Evolutionary conservation across 2,797 vertebrate genomes (phyloP).

Genomic region (Propithecus deckenii): DNA sequence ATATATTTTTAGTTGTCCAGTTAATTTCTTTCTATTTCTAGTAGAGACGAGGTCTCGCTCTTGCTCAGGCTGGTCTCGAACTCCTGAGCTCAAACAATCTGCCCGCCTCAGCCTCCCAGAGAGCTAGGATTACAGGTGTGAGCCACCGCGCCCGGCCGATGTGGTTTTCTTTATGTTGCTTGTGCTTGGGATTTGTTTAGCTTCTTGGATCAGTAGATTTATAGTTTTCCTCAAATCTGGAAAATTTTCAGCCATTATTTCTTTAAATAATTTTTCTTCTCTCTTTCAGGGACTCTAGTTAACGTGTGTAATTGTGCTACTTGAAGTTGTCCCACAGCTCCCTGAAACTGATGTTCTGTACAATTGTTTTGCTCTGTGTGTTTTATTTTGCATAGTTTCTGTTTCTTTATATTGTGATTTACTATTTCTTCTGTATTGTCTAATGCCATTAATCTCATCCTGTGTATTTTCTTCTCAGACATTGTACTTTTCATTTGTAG

Average conservation of each 20-base stretch:
- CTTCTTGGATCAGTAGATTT: not conserved
- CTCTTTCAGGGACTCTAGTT: not conserved
- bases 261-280: not conserved
- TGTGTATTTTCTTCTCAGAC: slow-evolving; percentile 9
- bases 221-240: slow-evolving; percentile 4
- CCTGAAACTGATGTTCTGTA: not conserved
- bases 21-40: too few relatives aligned
- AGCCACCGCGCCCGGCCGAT: not conserved
- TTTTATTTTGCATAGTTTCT: slow-evolving; percentile 11
- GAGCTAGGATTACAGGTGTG: too few relatives aligned
- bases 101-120: too few relatives aligned
- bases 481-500: slow-evolving; percentile 1
- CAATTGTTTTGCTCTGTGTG: not conserved
- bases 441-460: not conserved
- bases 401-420: not conserved
- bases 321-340: not conserved
- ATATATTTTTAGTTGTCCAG: too few relatives aligned
- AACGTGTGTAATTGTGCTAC: not conserved
- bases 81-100: too few relatives aligned
- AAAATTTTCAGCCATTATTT: not conserved
- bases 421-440: not conserved
- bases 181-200: slow-evolving; percentile 3
- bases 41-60: too few relatives aligned
- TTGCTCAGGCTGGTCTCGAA: too few relatives aligned
- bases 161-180: not conserved